Evolutionary conservation across 2,888 invertebrate species (phyloP), one percentile per base, ranked within the genome.

Genomic region (Chalcis sispes): DNA sequence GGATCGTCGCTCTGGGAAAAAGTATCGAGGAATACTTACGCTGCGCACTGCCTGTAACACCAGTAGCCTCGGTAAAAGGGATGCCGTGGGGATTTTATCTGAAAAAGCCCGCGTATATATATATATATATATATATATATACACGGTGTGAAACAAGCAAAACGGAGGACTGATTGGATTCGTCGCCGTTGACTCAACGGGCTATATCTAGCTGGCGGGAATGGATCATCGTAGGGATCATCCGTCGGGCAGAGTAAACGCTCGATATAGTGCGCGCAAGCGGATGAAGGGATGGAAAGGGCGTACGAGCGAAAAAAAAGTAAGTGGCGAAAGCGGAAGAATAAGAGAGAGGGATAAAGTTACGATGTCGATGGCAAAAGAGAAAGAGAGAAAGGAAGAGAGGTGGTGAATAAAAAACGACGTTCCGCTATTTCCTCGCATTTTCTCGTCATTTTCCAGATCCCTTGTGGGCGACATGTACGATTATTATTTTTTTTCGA

Each of bases 121-220:
- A n/a, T n/a, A n/a, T n/a, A n/a, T n/a, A n/a, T n/a, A n/a, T n/a
- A n/a, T n/a, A n/a, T n/a, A n/a, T n/a, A n/a, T n/a, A n/a, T n/a
- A n/a, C n/a, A n/a, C n/a, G n/a, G 25, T 1, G 48, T 23, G 36
- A 27, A 48, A 62, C 48, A 64, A 64, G 64, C 69, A 64, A 64
- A 62, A 69, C 64, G 69, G 48, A 58, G 56, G 74, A 75, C 69
- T 69, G 69, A 75, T 75, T 69, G 74, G 74, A 75, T 69, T 48
- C 69, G 69, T 75, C 56, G 64, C 48, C 36, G 23, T 40, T 66
- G 72, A 71, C 64, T 54, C n/a, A 64, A 10, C 54, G 20, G 13
- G 7, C 27, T 29, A n/a, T n/a, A n/a, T n/a, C n/a, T n/a, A n/a
- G n/a, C n/a, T n/a, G n/a, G n/a, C n/a, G n/a, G n/a, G n/a, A n/a